Evolutionary conservation across 2,888 invertebrate genomes (phyloP).

Genomic region (Drosophila macrothrix): DNA sequence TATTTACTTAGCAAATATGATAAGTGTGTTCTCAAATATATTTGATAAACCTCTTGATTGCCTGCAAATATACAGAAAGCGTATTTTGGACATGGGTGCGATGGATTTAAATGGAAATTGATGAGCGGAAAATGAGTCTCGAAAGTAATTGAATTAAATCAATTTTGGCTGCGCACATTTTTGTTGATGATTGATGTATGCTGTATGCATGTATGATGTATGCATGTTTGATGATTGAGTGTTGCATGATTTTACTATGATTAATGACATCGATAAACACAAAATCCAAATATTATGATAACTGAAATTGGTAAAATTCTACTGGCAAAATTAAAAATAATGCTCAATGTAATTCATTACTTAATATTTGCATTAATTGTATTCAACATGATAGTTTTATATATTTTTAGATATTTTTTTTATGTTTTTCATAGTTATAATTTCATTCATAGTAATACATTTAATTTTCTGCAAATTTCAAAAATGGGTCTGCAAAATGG

Average conservation of each 20-base stretch:
- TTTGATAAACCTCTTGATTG: neutral
- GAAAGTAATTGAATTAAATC: neutral
- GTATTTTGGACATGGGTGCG: neutral
- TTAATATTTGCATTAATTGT: neutral
- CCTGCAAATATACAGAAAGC: neutral
- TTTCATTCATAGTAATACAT: neutral
- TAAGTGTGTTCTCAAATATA: neutral
- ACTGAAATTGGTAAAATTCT: neutral
- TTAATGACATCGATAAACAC: neutral
- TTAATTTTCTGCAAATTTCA: neutral
- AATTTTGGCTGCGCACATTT: neutral
- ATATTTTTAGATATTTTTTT: neutral
- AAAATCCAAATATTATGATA: neutral
- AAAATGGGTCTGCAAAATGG: rapidly evolving
- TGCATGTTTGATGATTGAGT: neutral
- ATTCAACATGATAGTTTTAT: neutral
- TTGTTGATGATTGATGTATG: neutral
- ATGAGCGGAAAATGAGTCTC: neutral
- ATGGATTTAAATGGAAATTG: neutral
- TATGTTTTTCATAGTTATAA: neutral
- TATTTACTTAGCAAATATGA: constrained; percentile 1
- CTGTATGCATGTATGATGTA: neutral
- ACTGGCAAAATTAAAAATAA: neutral
- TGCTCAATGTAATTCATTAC: neutral
- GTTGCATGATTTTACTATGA: neutral